Percentiles rank a stretch among this genome's conserved stretches.
Evolutionary conservation across 2,888 invertebrate species (phyloP).

Genomic region (Drosophila buzzatii): DNA sequence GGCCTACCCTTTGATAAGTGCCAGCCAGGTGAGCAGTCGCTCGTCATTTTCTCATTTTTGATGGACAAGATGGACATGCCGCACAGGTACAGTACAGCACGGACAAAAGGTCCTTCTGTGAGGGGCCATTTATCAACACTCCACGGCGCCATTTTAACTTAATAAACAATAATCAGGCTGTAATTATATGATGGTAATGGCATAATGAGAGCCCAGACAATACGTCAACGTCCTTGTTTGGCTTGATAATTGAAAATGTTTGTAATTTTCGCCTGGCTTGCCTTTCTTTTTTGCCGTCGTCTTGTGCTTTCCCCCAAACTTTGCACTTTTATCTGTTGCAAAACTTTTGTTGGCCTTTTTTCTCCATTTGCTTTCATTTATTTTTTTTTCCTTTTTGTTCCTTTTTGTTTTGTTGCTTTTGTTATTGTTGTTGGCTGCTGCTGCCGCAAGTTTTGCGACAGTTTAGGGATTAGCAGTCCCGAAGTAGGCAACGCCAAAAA

Average conservation of each 20-base stretch:
- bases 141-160: slow-evolving; percentile 64
- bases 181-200: slow-evolving; percentile 74
- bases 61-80: slow-evolving; percentile 29
- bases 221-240: slow-evolving; percentile 68
- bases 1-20: slow-evolving; percentile 59
- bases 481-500: slow-evolving; percentile 58
- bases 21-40: slow-evolving; percentile 51
- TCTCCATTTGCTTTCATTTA: slow-evolving; percentile 7
- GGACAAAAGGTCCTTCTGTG: slow-evolving; percentile 37
- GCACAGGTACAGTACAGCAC: slow-evolving; percentile 64
- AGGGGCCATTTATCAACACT: slow-evolving; percentile 63
- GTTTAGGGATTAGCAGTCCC: slow-evolving; percentile 75
- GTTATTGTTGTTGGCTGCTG: slow-evolving; percentile 24
- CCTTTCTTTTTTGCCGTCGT: slow-evolving; percentile 31
- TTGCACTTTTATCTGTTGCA: slow-evolving; percentile 76
- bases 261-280: slow-evolving; percentile 68
- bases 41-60: slow-evolving; percentile 31
- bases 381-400: slow-evolving; percentile 9
- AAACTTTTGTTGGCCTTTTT: slow-evolving; percentile 71
- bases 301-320: slow-evolving; percentile 59
- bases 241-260: slow-evolving; percentile 78
- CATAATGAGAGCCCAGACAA: slow-evolving; percentile 72
- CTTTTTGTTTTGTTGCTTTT: slow-evolving; percentile 24
- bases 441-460: slow-evolving; percentile 72
- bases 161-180: slow-evolving; percentile 78